Conservation (phyloP, 1,140 invertebrate species). For the Drosophila kurseongensis region DNA sequence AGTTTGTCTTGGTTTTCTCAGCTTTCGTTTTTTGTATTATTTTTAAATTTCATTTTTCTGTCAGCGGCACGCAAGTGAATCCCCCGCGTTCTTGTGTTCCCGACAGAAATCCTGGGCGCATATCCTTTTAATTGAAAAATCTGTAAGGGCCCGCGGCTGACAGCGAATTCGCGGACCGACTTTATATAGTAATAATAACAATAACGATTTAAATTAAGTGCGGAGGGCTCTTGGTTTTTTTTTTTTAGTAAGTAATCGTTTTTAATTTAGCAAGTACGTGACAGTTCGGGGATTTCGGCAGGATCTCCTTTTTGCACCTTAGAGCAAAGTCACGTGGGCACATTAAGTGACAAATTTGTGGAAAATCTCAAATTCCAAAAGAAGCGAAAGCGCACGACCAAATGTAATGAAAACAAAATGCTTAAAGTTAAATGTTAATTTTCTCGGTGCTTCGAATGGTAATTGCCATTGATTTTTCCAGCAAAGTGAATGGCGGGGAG, state of each 20-base stretch:
- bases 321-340: conserved; percentile 31
- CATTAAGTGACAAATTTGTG: conserved; percentile 45
- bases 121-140: conserved; percentile 81
- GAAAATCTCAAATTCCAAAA: conserved; percentile 13
- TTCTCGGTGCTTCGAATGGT: background rate
- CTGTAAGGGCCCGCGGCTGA: conserved; percentile 20
- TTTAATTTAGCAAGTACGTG: conserved; percentile 81
- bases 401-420: conserved; percentile 50
- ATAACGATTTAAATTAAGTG: conserved; percentile 82
- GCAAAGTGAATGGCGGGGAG: background rate
- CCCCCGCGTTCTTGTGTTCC: background rate
- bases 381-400: background rate
- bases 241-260: conserved; percentile 72
- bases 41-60: conserved; percentile 54
- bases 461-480: conserved; percentile 40
- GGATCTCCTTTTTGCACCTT: conserved; percentile 9
- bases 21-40: conserved; percentile 2
- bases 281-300: conserved; percentile 50
- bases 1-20: conserved; percentile 9
- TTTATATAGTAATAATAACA: conserved; percentile 79
- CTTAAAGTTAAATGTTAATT: conserved; percentile 49
- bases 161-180: conserved; percentile 37
- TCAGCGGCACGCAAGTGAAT: conserved; percentile 58
- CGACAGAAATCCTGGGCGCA: conserved; percentile 57
- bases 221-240: conserved; percentile 46